Percentiles rank a stretch among this genome's conserved stretches.
Evolutionary conservation across 2,113 vertebrate genomes (phyloP).

Genomic region (Hemibagrus wyckioides): DNA sequence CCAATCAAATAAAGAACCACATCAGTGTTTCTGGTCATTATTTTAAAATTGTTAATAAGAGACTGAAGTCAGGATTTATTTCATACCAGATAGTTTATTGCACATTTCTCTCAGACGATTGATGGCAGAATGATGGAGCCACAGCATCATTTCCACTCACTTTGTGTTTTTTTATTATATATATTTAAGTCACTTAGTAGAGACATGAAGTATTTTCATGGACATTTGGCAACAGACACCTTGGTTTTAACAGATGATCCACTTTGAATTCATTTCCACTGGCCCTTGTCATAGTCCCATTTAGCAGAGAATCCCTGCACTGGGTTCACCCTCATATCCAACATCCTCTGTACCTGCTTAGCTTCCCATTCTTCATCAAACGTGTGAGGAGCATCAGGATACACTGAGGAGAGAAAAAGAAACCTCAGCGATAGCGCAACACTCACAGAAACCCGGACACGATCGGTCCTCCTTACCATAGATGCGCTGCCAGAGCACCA

Average conservation of each 20-base stretch:
- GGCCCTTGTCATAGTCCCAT: constrained; percentile 84
- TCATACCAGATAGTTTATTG: neutral
- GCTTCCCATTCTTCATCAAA: constrained; percentile 75
- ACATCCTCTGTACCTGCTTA: constrained; percentile 76
- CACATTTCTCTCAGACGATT: neutral
- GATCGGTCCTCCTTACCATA: constrained; percentile 68
- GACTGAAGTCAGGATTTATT: neutral
- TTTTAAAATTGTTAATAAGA: neutral
- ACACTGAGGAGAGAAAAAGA: constrained; percentile 67
- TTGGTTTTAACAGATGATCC: neutral
- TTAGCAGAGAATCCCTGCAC: constrained; percentile 77
- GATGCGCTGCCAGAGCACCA: constrained; percentile 79
- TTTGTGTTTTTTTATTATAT: neutral
- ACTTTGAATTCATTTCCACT: constrained; percentile 77
- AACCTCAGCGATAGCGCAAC: neutral
- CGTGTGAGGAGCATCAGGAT: constrained; percentile 72
- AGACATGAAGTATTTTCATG: neutral
- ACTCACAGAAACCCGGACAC: neutral
- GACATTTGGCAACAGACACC: neutral
- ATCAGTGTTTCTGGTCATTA: constrained; percentile 16
- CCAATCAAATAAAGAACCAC: constrained; percentile 24
- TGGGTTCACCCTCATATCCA: constrained; percentile 81
- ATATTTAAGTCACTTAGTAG: neutral
- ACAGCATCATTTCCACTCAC: neutral
- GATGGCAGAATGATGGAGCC: neutral